Evolutionary conservation across 2,113 vertebrate genomes (phyloP).

Genomic region (Okapia johnstoni): DNA sequence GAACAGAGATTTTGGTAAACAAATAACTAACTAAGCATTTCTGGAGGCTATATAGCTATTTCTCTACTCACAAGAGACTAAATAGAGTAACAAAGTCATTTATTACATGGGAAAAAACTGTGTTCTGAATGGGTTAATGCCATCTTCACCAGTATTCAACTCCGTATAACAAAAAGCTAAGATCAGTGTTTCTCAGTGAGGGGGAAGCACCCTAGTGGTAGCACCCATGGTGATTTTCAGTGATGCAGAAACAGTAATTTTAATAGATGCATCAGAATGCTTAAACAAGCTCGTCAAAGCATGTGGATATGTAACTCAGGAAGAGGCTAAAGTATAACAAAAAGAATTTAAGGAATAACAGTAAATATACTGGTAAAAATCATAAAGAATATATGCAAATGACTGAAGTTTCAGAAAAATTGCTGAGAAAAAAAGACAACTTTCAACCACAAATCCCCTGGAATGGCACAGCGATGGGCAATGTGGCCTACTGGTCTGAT

Average conservation of each 20-base stretch:
- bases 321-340: not conserved
- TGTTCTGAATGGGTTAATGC: not conserved
- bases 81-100: not conserved
- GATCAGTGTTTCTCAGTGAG: not conserved
- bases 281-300: not conserved
- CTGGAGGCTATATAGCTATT: not conserved
- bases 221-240: not conserved
- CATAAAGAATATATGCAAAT: not conserved
- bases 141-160: not conserved
- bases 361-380: not conserved
- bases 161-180: slow-evolving; percentile 3
- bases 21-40: not conserved
- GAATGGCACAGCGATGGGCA: not conserved
- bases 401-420: not conserved
- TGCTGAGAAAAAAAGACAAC: not conserved
- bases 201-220: not conserved
- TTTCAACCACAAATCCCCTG: not conserved
- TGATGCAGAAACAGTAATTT: not conserved
- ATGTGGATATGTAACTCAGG: not conserved
- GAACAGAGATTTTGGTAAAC: not conserved
- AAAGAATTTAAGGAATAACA: not conserved
- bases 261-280: not conserved
- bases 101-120: not conserved
- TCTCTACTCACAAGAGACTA: not conserved
- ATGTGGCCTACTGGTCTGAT: not conserved